Base-by-base conservation (phyloP, 2,888 invertebrate species). In the Coronaproctus castanopsis region DNA sequence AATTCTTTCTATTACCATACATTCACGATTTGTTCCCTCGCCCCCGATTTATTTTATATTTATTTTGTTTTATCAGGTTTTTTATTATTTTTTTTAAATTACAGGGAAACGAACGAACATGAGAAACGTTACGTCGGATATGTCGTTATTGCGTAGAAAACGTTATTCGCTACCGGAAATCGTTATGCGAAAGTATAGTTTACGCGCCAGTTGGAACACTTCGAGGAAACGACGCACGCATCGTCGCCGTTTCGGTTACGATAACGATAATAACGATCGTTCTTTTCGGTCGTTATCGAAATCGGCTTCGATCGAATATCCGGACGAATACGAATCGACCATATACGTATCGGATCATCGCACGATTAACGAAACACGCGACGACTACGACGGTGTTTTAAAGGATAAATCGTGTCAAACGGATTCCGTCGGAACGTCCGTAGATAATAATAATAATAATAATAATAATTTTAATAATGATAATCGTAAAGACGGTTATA, bases 131-230 rank as follows among this genome's bases (percentile, higher is more conserved):
- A 8, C 36, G 14, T 5, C 5, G 8, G 36, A 5, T 5, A 36
- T 14, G 36, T 8, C 36, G 36, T 14, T 36, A 14, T 14, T 36
- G 36, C 36, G 36, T 8, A 36, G 36, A 14, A 36, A 36, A 36
- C 59, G 59, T 10, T 59, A 59, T 22, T 59, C 59, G 2, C 55
- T 55, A n/a, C 59, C 59, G 21, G 59, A 59, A 36, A 59, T 55
- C 19, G 55, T 59, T 50, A 59, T 59, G 59, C 55, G 59, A 19
- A 59, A 59, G 36, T 55, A 55, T 55, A 59, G 52, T 21, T 22
- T 59, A 8, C 59, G 36, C 14, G 14, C 8, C 36, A 8, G 5
- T 36, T 14, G 36, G 8, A 36, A 36, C 36, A 8, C 14, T 36
- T 14, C 8, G 8, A 36, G 14, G 36, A 36, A 14, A 36, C 36